Conservation (phyloP, 2,888 invertebrate species). For the Cantharis rufa region DNA sequence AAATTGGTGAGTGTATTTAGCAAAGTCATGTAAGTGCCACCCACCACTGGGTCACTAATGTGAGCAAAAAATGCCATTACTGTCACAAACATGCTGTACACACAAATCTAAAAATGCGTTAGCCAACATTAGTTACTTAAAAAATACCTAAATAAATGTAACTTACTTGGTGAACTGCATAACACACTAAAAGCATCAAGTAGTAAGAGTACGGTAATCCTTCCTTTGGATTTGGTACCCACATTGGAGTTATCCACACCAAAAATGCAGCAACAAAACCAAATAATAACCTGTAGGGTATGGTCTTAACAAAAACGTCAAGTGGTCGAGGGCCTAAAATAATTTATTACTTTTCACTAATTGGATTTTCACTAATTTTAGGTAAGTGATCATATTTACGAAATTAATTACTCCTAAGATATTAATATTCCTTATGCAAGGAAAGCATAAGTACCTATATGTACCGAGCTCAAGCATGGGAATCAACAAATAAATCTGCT, state of each 20-base stretch:
- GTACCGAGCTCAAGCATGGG: no score
- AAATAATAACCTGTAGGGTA: conserved; percentile 84
- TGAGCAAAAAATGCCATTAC: conserved; percentile 98
- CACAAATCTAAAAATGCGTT: conserved; percentile 69
- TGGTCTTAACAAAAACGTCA: conserved; percentile 84
- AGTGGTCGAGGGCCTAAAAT: conserved; percentile 83
- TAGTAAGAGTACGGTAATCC: conserved; percentile 77
- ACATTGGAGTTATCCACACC: conserved; percentile 82
- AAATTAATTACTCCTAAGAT: no score
- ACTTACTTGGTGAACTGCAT: conserved; percentile 87
- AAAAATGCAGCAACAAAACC: conserved; percentile 82
- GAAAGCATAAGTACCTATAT: no score
- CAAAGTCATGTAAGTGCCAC: conserved; percentile 99
- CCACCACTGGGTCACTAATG: conserved; percentile 94
- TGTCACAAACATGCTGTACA: conserved; percentile 97
- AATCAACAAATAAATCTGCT: no score
- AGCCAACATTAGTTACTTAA: not conserved
- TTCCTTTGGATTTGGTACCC: conserved; percentile 65
- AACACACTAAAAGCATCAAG: conserved; percentile 73
- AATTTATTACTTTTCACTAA: not conserved
- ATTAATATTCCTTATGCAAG: no score
- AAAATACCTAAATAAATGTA: not conserved
- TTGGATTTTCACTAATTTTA: not conserved
- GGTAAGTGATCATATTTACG: no score
- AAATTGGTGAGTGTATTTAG: conserved; percentile 94